These are phyloP conservation scores for Blastomussa wellsi DNA, from an alignment of 92 coral and sea anemone genomes.

Conservation along the genomic window DNA sequence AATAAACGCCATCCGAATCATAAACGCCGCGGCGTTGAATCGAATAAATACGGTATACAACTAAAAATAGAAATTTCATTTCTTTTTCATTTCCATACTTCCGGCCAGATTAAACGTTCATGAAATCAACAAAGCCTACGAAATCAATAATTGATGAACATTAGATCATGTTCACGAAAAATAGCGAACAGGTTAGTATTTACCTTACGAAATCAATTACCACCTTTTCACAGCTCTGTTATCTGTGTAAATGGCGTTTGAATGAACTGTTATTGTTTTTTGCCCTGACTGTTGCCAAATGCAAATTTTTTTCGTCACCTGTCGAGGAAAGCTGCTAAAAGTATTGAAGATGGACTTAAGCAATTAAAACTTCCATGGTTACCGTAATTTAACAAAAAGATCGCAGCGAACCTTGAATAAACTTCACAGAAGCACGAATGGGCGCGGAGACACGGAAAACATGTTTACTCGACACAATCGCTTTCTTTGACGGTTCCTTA, in stretches of 20 bases:
- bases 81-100: too few species aligned
- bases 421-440: not conserved
- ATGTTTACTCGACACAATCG: not conserved
- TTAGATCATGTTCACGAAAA: not conserved
- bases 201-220: slow-evolving; percentile 24
- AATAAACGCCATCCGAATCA: too few species aligned
- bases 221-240: not conserved
- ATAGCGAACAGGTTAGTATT: too few species aligned
- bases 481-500: not conserved
- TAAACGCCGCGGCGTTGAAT: too few species aligned
- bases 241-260: slow-evolving; percentile 10
- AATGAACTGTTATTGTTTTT: not conserved
- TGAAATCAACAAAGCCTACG: not conserved
- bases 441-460: not conserved
- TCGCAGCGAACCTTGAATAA: slow-evolving; percentile 10
- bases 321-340: slow-evolving; percentile 23
- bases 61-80: too few species aligned
- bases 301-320: slow-evolving; percentile 39
- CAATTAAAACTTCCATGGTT: slow-evolving; percentile 37
- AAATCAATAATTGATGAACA: not conserved
- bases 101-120: not conserved
- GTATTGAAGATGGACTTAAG: slow-evolving; percentile 19
- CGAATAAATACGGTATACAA: too few species aligned
- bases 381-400: slow-evolving; percentile 19
- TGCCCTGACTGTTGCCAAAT: not conserved